Percentiles rank a stretch among this genome's conserved stretches.
Conservation (phyloP, 2,797 vertebrate genomes). For the Malacoctenus gilli region DNA sequence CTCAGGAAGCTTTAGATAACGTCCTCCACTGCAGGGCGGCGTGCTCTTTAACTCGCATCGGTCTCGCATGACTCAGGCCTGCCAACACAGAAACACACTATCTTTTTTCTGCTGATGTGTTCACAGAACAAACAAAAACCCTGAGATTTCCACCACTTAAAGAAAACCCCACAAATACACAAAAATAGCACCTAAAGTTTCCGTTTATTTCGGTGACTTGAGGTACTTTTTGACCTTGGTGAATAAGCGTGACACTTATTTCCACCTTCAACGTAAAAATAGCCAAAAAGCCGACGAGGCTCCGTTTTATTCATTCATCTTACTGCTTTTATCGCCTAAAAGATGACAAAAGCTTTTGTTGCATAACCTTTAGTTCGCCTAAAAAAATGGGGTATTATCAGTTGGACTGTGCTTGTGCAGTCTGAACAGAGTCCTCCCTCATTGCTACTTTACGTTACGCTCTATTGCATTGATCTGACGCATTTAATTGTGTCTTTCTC, state of each 20-base stretch:
- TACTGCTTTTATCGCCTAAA: too few relatives aligned
- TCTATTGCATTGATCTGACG: neutral
- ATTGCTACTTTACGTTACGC: neutral
- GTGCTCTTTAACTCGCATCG: slow-evolving; percentile 22
- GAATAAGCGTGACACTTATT: too few relatives aligned
- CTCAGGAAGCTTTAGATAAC: slow-evolving; percentile 31
- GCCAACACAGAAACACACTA: slow-evolving; percentile 10
- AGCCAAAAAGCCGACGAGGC: neutral
- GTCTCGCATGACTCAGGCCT: slow-evolving; percentile 40
- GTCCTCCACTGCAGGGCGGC: slow-evolving; percentile 10
- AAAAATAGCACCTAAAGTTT: neutral
- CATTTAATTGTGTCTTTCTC: neutral
- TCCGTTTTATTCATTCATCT: neutral
- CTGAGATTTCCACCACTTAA: too few relatives aligned
- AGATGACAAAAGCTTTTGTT: neutral
- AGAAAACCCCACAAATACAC: neutral
- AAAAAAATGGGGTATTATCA: neutral
- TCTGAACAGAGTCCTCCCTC: too few relatives aligned
- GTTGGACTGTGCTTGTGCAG: too few relatives aligned
- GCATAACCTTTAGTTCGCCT: neutral
- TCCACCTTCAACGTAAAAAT: too few relatives aligned
- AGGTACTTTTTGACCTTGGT: too few relatives aligned
- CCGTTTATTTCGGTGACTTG: too few relatives aligned
- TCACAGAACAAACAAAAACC: neutral
- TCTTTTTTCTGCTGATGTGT: slow-evolving; percentile 2